A percentile compares a stretch with the other conserved stretches of the same genome.
Conservation (phyloP, 1,140 invertebrate genomes). For the Camponotus floridanus region DNA sequence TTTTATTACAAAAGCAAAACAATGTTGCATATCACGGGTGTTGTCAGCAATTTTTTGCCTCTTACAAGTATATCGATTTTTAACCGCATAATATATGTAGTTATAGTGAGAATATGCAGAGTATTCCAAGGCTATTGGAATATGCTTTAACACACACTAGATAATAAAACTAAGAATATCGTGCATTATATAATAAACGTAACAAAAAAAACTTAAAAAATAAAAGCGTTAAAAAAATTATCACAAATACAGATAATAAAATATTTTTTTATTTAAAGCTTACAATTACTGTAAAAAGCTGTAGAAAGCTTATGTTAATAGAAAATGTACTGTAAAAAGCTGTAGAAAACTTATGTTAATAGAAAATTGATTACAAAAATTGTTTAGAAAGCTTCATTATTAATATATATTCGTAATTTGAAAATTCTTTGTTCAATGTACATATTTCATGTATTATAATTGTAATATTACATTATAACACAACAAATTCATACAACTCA, state of each 20-base stretch:
- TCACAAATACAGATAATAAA: background rate
- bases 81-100: background rate
- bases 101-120: background rate
- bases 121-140: background rate
- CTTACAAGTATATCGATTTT: slow-evolving; percentile 5
- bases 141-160: background rate
- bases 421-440: too few species aligned
- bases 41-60: background rate
- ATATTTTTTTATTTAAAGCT: background rate
- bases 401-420: slow-evolving; percentile 1
- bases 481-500: background rate
- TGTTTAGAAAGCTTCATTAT: background rate
- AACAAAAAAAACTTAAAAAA: background rate
- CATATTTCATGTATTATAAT: background rate
- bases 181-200: background rate
- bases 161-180: background rate
- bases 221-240: background rate
- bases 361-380: background rate
- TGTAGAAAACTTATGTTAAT: too few species aligned
- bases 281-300: background rate
- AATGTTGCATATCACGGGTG: background rate
- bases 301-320: background rate
- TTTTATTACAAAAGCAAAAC: background rate
- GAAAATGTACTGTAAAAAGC: background rate
- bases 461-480: background rate